phyloP scores from a whole-genome alignment of 2,797 vertebrate genomes.

The Propithecus deckenii region DNA sequence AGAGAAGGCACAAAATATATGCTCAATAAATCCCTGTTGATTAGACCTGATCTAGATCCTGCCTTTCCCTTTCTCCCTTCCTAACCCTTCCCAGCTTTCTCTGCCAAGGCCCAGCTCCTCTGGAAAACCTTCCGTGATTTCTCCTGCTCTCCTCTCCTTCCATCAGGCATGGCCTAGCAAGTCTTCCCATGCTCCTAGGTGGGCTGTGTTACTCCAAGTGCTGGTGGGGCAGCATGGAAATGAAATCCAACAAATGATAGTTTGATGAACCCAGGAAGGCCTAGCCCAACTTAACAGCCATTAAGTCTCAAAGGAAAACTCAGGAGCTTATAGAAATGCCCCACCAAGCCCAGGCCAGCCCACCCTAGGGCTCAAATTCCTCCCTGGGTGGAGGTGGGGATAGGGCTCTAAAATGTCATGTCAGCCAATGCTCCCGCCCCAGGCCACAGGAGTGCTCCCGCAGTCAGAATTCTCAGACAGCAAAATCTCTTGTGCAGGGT shows the following conservation, averaged over 20 bases:
- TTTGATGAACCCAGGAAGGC: background rate
- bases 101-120: background rate
- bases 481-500: constrained; percentile 19
- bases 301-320: background rate
- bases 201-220: background rate
- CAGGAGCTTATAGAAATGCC: background rate
- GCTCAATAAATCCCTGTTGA: background rate
- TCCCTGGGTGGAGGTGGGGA: background rate
- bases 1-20: background rate
- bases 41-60: background rate
- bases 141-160: background rate
- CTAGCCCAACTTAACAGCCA: background rate
- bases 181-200: background rate
- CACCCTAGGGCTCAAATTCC: background rate
- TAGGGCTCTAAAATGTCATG: background rate
- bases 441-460: constrained; percentile 1
- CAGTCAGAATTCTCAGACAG: constrained; percentile 53
- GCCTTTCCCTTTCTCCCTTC: background rate
- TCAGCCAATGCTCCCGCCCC: accelerated
- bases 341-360: background rate
- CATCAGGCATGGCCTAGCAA: background rate
- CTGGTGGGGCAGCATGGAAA: background rate
- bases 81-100: background rate
- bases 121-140: background rate
- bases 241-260: background rate